Evolutionary conservation across 2,797 vertebrate genomes (phyloP), one percentile per base, ranked within the genome.

Genomic region (Silurus lanzhouensis): DNA sequence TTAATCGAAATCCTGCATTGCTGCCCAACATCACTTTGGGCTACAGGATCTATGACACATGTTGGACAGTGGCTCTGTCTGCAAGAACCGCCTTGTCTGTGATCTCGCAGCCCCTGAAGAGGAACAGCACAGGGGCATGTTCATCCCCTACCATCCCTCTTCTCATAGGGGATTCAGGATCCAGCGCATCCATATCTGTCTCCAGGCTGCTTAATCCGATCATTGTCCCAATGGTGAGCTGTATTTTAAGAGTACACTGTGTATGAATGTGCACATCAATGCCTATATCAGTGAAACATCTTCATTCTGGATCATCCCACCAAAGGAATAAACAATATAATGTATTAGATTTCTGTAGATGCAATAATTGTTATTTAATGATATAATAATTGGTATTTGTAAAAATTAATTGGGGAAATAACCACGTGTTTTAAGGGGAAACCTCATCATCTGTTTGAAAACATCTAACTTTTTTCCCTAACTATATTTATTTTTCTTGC

Each of bases 21-120:
- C 88, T 93, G 27, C 92, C 92, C 67, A 92, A 93, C 81, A 82
- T 93, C 46, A 93, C 91, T 1, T 85, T 93, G 85, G 92, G 92
- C 66, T 93, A 93, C 85, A 90, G 89, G 74, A 87, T 93, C 55
- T 91, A 92, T 77, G 92, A 93, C 81, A 91, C 88, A 5, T 93
- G 92, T 68, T 89, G 90, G 20, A 79, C 91, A 22, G 91, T 89
- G 58, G 83, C 89, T 64, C 86, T 92, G 25, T 91, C 92, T 52
- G 74, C 89, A 5, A 89, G 90, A 71, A 89, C 90, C 1, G 91
- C 91, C 67, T 64, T 93, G 76, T 91, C 90, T 46, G 88, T 89
- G 67, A 86, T 91, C 80, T 90, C 85, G 71, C 87, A 89, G 83
- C 88, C 87, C 31, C 83, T 89, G 55, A 90, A 88, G 70, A 89